Evolutionary conservation across 2,888 invertebrate genomes (phyloP).

Genomic region (Platerodrilus igneus): DNA sequence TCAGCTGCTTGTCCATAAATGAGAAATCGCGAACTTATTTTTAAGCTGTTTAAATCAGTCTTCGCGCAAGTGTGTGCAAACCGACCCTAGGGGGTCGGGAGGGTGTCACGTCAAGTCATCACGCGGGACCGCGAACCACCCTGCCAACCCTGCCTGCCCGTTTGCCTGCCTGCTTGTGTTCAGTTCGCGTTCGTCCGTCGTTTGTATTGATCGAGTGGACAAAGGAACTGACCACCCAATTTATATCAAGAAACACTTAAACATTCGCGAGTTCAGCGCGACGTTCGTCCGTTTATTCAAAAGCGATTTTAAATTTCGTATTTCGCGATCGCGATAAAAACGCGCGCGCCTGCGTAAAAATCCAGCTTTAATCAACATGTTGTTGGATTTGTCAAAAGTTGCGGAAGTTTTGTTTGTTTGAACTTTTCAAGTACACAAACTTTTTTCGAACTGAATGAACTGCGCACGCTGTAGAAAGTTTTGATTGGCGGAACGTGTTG

Average conservation of each 20-base stretch:
- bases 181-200: slow-evolving; percentile 43
- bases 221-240: slow-evolving; percentile 55
- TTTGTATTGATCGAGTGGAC: slow-evolving; percentile 49
- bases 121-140: slow-evolving; percentile 45
- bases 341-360: slow-evolving; percentile 31
- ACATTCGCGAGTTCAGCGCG: no score
- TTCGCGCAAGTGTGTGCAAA: slow-evolving; percentile 40
- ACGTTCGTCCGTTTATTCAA: no score
- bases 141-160: slow-evolving; percentile 34
- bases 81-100: slow-evolving; percentile 48
- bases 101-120: slow-evolving; percentile 59
- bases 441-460: slow-evolving; percentile 43
- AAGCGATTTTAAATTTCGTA: no score
- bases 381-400: slow-evolving; percentile 38
- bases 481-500: slow-evolving; percentile 36
- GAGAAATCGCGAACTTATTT: slow-evolving; percentile 25
- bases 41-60: slow-evolving; percentile 45
- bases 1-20: slow-evolving; percentile 28
- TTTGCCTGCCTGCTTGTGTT: slow-evolving; percentile 40
- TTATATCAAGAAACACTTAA: no score
- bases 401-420: slow-evolving; percentile 37
- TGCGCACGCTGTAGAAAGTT: slow-evolving; percentile 38
- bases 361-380: slow-evolving; percentile 23
- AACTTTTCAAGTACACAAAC: slow-evolving; percentile 33
- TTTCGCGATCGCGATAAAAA: slow-evolving; percentile 26